Evolutionary conservation across 2,888 invertebrate species (phyloP).

Genomic region (Serrognathus titanus): DNA sequence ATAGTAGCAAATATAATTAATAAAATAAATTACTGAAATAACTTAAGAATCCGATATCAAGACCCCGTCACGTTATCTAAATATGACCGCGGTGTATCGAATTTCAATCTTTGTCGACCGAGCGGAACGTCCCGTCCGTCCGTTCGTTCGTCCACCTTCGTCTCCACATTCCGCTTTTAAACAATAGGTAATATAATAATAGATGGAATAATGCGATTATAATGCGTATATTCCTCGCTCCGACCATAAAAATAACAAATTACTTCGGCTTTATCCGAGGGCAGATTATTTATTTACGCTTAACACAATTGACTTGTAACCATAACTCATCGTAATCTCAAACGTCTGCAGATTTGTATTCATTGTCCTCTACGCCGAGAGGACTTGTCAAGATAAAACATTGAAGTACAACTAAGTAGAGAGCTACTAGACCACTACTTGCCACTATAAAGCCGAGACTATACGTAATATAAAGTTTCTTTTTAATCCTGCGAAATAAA

Average conservation of each 20-base stretch:
- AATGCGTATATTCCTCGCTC: not conserved
- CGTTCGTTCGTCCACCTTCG: slow-evolving; percentile 9
- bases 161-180: slow-evolving; percentile 7
- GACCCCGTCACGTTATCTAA: not conserved
- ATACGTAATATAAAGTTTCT: no score
- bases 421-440: no score
- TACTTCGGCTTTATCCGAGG: slow-evolving; percentile 4
- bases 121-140: not conserved
- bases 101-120: not conserved
- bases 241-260: slow-evolving; percentile 14
- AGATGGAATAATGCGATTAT: slow-evolving; percentile 15
- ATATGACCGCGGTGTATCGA: not conserved
- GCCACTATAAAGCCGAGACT: no score
- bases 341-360: slow-evolving; percentile 14
- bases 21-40: slow-evolving; percentile 12
- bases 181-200: slow-evolving; percentile 17
- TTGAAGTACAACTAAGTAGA: not conserved
- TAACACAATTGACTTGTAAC: slow-evolving; percentile 10
- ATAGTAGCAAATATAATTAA: slow-evolving; percentile 4
- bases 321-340: slow-evolving; percentile 17
- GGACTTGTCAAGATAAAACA: slow-evolving; percentile 2
- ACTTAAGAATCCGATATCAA: slow-evolving; percentile 11
- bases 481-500: no score
- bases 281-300: slow-evolving; percentile 10
- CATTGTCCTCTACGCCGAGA: slow-evolving; percentile 4